phyloP scores from a whole-genome alignment of 1,140 invertebrate species.

The Phortica variegata region DNA sequence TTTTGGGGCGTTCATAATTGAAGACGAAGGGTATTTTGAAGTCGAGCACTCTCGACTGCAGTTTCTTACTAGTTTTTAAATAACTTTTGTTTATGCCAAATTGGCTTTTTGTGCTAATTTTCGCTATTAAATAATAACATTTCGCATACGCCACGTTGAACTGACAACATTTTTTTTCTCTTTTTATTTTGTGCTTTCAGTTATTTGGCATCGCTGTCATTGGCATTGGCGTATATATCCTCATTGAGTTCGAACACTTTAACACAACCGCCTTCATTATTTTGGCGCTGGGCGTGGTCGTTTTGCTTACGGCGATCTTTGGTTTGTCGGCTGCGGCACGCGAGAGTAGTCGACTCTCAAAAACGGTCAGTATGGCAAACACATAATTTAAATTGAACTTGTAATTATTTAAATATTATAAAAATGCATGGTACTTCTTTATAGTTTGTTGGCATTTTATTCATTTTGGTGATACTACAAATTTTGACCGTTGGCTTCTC shows the following conservation, averaged over 20 bases:
- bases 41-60: no score
- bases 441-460: constrained; percentile 34
- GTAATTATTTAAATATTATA: not conserved
- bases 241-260: constrained; percentile 42
- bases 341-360: constrained; percentile 40
- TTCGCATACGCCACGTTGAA: constrained; percentile 6
- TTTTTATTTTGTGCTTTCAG: no score
- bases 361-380: constrained; percentile 24
- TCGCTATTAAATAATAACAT: no score
- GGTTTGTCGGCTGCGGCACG: constrained; percentile 38
- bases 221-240: constrained; percentile 34
- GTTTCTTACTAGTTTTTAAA: no score
- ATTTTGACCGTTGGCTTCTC: constrained; percentile 34
- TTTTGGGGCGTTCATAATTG: no score
- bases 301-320: constrained; percentile 28
- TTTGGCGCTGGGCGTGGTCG: constrained; percentile 30
- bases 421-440: not conserved
- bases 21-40: no score
- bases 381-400: not conserved
- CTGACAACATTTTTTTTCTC: no score
- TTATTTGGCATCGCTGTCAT: constrained; percentile 34
- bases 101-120: no score
- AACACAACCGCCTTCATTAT: constrained; percentile 36
- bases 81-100: no score
- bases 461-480: constrained; percentile 34